phyloP scores from a whole-genome alignment of 35 echinoderm and acorn worm genomes.

The Lytechinus variegatus region DNA sequence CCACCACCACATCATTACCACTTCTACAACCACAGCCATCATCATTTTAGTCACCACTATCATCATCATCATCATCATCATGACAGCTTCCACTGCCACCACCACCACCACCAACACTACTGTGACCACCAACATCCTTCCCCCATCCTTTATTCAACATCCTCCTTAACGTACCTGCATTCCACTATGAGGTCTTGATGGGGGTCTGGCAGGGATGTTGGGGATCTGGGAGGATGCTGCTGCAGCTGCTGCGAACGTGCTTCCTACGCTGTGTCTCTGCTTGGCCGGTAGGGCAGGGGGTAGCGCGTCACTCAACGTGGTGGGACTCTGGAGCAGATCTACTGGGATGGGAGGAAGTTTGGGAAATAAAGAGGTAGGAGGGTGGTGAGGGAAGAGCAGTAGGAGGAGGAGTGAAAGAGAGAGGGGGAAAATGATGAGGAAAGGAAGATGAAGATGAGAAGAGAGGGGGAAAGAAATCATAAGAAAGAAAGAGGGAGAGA shows the following conservation, averaged over 20 bases:
- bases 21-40: no score
- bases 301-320: slow-evolving; percentile 65
- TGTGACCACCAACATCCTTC: background rate
- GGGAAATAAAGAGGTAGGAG: background rate
- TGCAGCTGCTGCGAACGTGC: slow-evolving; percentile 51
- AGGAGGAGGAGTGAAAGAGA: background rate
- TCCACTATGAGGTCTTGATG: slow-evolving; percentile 70
- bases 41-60: no score
- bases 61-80: background rate
- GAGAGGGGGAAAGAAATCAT: background rate
- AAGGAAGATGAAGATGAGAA: background rate
- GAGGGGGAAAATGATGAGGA: no score
- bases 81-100: background rate
- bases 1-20: no score
- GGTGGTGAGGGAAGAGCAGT: background rate
- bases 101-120: no score
- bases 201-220: slow-evolving; percentile 72
- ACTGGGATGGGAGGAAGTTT: slow-evolving; percentile 35
- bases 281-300: slow-evolving; percentile 95
- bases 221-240: slow-evolving; percentile 53
- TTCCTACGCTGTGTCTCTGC: slow-evolving; percentile 78
- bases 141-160: no score
- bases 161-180: slow-evolving; percentile 57
- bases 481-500: background rate
- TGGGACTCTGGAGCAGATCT: slow-evolving; percentile 91